These are phyloP conservation scores for Acrobasis suavella DNA, from an alignment of 2,888 invertebrate species.

Conservation along the genomic window DNA sequence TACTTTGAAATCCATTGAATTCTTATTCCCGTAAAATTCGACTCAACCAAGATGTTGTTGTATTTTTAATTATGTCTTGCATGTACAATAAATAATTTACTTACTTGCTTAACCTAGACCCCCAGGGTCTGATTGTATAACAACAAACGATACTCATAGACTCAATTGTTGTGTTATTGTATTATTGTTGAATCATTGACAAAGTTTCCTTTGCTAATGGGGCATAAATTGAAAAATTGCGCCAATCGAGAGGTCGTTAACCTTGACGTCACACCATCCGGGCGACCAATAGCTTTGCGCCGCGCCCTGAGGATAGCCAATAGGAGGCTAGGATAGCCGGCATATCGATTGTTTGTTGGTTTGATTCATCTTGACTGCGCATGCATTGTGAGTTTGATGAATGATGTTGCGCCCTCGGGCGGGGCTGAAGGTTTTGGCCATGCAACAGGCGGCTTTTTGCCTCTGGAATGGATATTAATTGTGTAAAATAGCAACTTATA, in stretches of 20 bases:
- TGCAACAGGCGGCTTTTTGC: not conserved
- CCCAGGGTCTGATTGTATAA: not conserved
- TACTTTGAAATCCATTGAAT: too few relatives aligned
- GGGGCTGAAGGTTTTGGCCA: not conserved
- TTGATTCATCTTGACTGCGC: conserved; percentile 4
- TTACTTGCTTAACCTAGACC: not conserved
- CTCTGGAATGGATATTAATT: too few relatives aligned
- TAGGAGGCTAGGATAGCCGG: not conserved
- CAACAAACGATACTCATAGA: not conserved
- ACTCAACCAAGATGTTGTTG: too few relatives aligned
- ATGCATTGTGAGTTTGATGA: not conserved
- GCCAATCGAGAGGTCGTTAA: conserved; percentile 63
- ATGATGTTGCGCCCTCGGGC: not conserved
- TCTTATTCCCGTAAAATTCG: too few relatives aligned
- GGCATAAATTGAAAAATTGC: conserved; percentile 67
- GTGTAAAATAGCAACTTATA: too few relatives aligned
- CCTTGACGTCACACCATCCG: conserved; percentile 60
- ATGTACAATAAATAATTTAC: too few relatives aligned
- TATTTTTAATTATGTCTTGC: too few relatives aligned
- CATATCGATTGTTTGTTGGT: conserved; percentile 8
- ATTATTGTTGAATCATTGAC: not conserved
- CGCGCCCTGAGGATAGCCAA: not conserved
- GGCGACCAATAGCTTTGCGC: conserved; percentile 50
- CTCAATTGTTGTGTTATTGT: too few relatives aligned
- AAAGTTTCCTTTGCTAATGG: conserved; percentile 31